Conservation (phyloP, 2,888 invertebrate species). For the Latrodectus elegans region DNA sequence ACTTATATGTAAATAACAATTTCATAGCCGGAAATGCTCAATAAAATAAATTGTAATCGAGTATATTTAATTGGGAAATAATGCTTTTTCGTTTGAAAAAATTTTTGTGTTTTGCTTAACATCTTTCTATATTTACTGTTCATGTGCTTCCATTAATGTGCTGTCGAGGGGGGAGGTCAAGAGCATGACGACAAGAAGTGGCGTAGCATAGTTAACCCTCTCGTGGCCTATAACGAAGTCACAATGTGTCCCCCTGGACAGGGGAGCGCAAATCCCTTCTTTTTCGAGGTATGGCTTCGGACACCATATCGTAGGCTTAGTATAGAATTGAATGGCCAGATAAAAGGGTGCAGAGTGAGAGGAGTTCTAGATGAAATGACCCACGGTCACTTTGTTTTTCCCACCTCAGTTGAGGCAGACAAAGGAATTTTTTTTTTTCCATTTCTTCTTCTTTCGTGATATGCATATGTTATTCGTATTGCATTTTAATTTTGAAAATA, state of each 20-base stretch:
- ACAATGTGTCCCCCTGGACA: constrained; percentile 30
- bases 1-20: too few species aligned
- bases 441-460: background rate
- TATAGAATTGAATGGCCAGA: constrained; percentile 56
- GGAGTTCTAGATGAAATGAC: constrained; percentile 35
- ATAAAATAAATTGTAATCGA: too few species aligned
- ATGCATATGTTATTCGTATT: too few species aligned
- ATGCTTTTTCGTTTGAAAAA: too few species aligned
- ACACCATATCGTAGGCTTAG: constrained; percentile 59
- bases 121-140: too few species aligned
- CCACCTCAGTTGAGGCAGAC: constrained; percentile 32
- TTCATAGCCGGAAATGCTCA: too few species aligned
- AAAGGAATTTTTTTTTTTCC: background rate
- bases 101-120: too few species aligned
- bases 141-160: too few species aligned
- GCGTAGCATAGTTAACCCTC: constrained; percentile 33
- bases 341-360: constrained; percentile 52
- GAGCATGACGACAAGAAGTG: background rate
- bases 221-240: constrained; percentile 53
- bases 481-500: too few species aligned
- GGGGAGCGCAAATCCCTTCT: constrained; percentile 37
- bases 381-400: constrained; percentile 20
- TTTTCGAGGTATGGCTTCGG: constrained; percentile 46
- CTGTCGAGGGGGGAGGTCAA: background rate
- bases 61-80: too few species aligned